phyloP scores from a whole-genome alignment of 1,140 invertebrate genomes.

The Pseudomyrmex cubaensis region DNA sequence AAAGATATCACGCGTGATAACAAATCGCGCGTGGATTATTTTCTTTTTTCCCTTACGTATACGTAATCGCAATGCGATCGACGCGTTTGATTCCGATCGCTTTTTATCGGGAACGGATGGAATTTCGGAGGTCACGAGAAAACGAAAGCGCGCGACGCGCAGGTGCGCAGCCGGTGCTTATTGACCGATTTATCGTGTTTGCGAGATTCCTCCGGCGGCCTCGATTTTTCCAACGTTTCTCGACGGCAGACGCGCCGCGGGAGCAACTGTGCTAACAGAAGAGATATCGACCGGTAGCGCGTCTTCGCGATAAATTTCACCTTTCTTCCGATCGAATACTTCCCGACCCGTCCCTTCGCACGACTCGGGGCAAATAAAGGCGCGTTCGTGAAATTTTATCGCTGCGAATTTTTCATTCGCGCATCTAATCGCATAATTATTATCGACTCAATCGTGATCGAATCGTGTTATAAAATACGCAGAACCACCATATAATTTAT shows the following conservation, averaged over 20 bases:
- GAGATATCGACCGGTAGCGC: conserved; percentile 24
- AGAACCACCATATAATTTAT: neutral
- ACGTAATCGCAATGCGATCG: neutral
- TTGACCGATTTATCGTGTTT: conserved; percentile 52
- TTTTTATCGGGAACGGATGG: neutral
- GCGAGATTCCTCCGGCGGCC: conserved; percentile 18
- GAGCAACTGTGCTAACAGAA: conserved; percentile 49
- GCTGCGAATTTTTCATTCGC: neutral
- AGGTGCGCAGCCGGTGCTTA: conserved; percentile 17
- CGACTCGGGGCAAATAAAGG: neutral
- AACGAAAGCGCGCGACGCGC: conserved; percentile 26
- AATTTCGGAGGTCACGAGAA: conserved; percentile 37
- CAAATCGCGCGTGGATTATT: conserved; percentile 1
- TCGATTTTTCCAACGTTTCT: conserved; percentile 40
- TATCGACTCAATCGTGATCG: neutral
- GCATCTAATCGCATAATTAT: neutral
- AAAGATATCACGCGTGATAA: conserved; percentile 14
- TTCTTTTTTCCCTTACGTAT: neutral
- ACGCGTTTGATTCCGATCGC: neutral
- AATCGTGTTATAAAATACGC: neutral
- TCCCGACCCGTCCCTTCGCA: neutral
- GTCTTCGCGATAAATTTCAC: conserved; percentile 20
- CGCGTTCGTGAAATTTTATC: neutral
- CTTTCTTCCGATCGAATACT: conserved; percentile 37
- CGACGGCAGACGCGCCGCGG: neutral